phyloP scores from a whole-genome alignment of 2,797 vertebrate genomes.

The Balearica regulorum region DNA sequence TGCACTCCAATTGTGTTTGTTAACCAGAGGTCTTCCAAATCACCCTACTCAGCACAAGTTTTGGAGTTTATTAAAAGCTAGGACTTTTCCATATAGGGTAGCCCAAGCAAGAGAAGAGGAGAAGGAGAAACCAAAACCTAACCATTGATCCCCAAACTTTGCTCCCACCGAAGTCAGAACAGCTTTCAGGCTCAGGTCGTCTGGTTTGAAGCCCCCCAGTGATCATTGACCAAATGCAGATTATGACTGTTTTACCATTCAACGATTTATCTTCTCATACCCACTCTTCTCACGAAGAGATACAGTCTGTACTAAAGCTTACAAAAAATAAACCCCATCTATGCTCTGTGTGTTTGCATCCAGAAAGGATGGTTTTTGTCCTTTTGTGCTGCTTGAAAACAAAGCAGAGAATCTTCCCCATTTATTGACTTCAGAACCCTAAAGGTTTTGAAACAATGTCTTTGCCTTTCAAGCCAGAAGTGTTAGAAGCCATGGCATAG shows the following conservation, averaged over 20 bases:
- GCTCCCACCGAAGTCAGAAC: neutral
- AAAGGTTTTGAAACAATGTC: neutral
- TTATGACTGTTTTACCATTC: neutral
- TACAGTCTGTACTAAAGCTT: neutral
- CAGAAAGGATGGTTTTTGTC: neutral
- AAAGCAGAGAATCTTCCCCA: neutral
- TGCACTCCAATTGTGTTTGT: neutral
- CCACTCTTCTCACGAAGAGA: neutral
- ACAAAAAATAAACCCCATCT: neutral
- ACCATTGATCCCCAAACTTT: neutral
- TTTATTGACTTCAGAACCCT: neutral
- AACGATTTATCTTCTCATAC: neutral
- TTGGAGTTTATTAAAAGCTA: neutral
- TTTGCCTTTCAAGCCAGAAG: neutral
- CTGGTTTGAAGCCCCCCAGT: neutral
- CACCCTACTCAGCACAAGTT: neutral
- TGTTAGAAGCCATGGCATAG: rapidly evolving
- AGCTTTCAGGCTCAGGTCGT: neutral
- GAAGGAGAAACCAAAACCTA: neutral
- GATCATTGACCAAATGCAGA: neutral
- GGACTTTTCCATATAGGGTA: neutral
- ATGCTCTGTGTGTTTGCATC: rapidly evolving
- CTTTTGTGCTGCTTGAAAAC: neutral
- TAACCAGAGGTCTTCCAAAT: neutral
- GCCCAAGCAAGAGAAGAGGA: neutral